phyloP scores from a whole-genome alignment of 2,888 invertebrate species.

The Tachina fera region DNA sequence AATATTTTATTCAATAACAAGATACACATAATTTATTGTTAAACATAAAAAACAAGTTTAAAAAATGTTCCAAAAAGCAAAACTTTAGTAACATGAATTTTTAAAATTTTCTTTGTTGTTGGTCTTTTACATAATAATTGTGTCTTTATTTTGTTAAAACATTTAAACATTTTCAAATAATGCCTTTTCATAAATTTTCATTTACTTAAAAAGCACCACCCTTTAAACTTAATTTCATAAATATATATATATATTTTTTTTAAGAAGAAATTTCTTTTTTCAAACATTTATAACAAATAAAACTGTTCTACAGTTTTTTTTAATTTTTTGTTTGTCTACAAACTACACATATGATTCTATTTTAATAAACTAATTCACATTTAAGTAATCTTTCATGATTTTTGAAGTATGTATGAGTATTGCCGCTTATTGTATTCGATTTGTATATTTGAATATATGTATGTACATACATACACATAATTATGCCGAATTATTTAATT shows the following conservation, averaged over 20 bases:
- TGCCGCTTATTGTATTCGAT: conserved; percentile 19
- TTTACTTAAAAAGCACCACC: conserved; percentile 22
- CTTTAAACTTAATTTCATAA: conserved; percentile 47
- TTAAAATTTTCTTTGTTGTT: background rate
- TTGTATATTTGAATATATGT: conserved; percentile 20
- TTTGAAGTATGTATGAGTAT: conserved; percentile 23
- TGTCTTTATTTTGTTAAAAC: conserved; percentile 13
- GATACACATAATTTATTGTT: conserved; percentile 31
- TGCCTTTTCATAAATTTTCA: background rate
- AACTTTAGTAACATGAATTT: conserved; percentile 13
- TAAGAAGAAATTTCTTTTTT: conserved; percentile 4
- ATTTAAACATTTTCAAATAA: conserved; percentile 22
- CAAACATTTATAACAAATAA: conserved; percentile 45
- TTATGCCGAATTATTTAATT: conserved; percentile 58
- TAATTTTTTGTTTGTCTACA: conserved; percentile 31
- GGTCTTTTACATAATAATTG: conserved; percentile 1
- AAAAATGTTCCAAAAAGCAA: background rate
- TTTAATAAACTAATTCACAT: conserved; percentile 37
- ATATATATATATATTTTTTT: conserved; percentile 7
- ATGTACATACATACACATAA: too few species aligned
- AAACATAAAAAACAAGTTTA: conserved; percentile 23
- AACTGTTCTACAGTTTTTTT: conserved; percentile 57
- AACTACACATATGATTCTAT: conserved; percentile 33
- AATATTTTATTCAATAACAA: conserved; percentile 58
- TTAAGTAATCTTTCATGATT: conserved; percentile 18